Base-by-base conservation (phyloP, 2,888 invertebrate species). In the Hyposoter dolosus region DNA sequence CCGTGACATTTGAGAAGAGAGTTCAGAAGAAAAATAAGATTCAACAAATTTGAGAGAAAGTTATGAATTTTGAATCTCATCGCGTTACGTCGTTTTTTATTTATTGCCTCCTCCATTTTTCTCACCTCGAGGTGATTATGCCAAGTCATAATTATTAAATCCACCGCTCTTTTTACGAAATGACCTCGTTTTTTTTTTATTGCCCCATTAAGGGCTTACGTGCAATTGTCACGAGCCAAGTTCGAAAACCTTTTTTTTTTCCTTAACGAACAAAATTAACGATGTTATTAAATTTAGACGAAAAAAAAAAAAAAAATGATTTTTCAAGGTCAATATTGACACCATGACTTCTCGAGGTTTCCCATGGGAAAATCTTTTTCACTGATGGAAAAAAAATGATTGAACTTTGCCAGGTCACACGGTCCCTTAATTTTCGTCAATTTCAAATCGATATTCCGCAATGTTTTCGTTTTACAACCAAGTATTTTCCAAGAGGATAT, bases 1-100 rank as follows among this genome's bases (percentile, higher is more conserved):
- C 77, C 77, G 68, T 77, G 77, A 77, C 68, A 77, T 68, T 75
- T 75, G 23, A 63, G 40, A 17, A 60, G 12, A 35, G 43, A 43
- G 69, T 69, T 28, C 17, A 28, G 47, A 40, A 69, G 17, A 40
- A 69, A 9, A 45, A 47, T 63, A 32, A 40, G 45, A 17, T 3
- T 28, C n/a, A 71, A 15, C 60, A 32, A 63, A 75, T 45, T 63
- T 75, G 60, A 40, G 43, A 45, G 75, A 63, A 63, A 63, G 75
- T 63, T 12, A 19, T 45, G 75, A 75, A 75, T 75, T 75, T 75
- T 4, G 43, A 28, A 17, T 28, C 3, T 28, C 3, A n/a, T 45
- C 47, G 28, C 6, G 17, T 15, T 10, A 28, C 69, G 28, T 7
- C 45, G 17, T 32, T 3, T 28, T 19, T 40, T 28, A 10, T 23